Evolutionary conservation across 2,797 vertebrate species (phyloP).

Genomic region (Cichlasoma orientale): DNA sequence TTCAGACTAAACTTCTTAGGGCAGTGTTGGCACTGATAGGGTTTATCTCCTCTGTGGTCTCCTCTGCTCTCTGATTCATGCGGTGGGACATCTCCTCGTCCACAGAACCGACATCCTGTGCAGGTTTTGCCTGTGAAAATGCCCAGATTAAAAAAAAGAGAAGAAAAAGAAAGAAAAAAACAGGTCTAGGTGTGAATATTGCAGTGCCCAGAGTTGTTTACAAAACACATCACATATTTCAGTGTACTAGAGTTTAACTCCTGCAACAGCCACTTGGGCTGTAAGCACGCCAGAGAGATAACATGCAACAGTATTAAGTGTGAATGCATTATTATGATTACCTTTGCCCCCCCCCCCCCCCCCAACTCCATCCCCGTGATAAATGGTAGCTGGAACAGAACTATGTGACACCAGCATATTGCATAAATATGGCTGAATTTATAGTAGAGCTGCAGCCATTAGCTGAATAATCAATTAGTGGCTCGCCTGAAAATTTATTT

Average conservation of each 20-base stretch:
- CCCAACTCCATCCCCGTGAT: too few species aligned
- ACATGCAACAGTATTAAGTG: too few species aligned
- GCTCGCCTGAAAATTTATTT: background rate
- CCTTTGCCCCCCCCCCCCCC: too few species aligned
- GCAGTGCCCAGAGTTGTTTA: background rate
- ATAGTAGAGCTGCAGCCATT: background rate
- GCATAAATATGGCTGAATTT: background rate
- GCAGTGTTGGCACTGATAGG: slow-evolving; percentile 83
- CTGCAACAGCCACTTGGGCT: too few species aligned
- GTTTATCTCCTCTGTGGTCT: slow-evolving; percentile 73
- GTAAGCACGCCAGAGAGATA: too few species aligned
- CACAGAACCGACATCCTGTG: slow-evolving; percentile 62
- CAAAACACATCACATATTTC: background rate
- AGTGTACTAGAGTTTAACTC: background rate
- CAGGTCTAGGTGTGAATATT: slow-evolving; percentile 24
- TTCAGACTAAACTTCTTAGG: slow-evolving; percentile 88
- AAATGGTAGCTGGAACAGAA: background rate
- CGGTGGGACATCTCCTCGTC: slow-evolving; percentile 51
- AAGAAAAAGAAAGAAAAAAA: background rate
- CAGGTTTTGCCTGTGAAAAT: slow-evolving; percentile 44
- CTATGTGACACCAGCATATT: background rate
- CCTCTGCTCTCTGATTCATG: slow-evolving; percentile 62
- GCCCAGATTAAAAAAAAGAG: background rate
- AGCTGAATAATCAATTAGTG: background rate
- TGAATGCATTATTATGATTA: too few species aligned